These are phyloP conservation scores for Dendrolimus houi DNA, from an alignment of 2,888 invertebrate genomes.

Conservation along the genomic window DNA sequence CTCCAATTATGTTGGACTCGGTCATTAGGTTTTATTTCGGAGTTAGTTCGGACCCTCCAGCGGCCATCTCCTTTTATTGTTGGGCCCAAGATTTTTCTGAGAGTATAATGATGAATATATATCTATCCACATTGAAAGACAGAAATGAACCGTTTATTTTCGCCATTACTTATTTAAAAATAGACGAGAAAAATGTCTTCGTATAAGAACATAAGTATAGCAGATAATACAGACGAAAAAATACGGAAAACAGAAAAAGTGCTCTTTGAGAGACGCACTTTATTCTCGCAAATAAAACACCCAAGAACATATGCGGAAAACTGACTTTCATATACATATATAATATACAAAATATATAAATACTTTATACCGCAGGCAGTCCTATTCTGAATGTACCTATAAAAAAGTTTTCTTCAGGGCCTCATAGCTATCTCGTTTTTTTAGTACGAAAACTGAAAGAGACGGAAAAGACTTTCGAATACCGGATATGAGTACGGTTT, in stretches of 20 bases:
- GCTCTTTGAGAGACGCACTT: slow-evolving; percentile 39
- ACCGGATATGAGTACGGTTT: slow-evolving; percentile 6
- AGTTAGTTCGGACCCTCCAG: no score
- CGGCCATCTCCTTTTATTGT: no score
- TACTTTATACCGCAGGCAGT: slow-evolving; percentile 12
- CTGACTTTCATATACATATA: slow-evolving; percentile 28
- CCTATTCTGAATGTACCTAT: slow-evolving; percentile 4
- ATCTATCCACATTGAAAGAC: no score
- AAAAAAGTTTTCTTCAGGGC: background rate
- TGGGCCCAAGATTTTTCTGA: no score
- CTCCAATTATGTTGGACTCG: no score
- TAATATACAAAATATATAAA: slow-evolving; percentile 56
- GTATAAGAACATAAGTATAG: no score
- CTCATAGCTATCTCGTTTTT: slow-evolving; percentile 12
- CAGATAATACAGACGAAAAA: no score
- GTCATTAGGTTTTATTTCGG: no score
- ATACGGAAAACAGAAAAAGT: background rate
- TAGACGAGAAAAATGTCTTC: no score
- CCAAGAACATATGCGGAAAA: slow-evolving; percentile 60
- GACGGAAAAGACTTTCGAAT: slow-evolving; percentile 15
- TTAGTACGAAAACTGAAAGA: slow-evolving; percentile 9
- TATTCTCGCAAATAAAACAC: slow-evolving; percentile 61
- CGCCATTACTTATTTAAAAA: no score
- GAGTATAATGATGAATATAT: no score
- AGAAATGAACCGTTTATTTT: no score